These are phyloP conservation scores for Lophotriccus pileatus DNA, from an alignment of 2,797 vertebrate genomes.

Conservation along the genomic window DNA sequence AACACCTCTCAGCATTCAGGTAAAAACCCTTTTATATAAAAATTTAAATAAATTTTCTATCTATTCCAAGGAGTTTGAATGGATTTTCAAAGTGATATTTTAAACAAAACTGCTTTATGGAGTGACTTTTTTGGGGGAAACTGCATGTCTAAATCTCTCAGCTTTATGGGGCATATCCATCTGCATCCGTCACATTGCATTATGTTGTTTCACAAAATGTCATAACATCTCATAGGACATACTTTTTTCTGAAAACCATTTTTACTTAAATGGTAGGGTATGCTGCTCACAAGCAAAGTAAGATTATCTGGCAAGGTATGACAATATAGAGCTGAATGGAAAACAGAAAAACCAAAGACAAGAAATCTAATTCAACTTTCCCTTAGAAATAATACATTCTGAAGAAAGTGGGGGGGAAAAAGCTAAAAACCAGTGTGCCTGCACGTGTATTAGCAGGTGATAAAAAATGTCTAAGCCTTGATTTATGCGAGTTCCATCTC, in stretches of 20 bases:
- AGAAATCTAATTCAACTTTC: neutral
- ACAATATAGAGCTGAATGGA: neutral
- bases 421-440: neutral
- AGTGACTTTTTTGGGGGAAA: neutral
- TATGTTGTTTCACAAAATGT: slow-evolving; percentile 50
- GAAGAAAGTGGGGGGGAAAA: neutral
- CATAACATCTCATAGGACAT: slow-evolving; percentile 25
- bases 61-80: slow-evolving; percentile 2
- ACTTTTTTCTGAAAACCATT: slow-evolving; percentile 23
- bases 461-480: neutral
- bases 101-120: slow-evolving; percentile 12
- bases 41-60: slow-evolving; percentile 38
- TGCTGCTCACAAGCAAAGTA: neutral
- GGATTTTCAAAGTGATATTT: slow-evolving; percentile 30
- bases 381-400: neutral
- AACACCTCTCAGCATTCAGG: neutral
- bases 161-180: slow-evolving; percentile 37
- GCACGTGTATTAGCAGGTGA: neutral
- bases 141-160: neutral
- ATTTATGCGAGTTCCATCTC: neutral
- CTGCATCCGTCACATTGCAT: slow-evolving; percentile 36
- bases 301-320: neutral
- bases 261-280: slow-evolving; percentile 27
- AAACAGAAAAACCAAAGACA: neutral
- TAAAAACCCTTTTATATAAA: slow-evolving; percentile 9